Conservation (phyloP, 2,888 invertebrate species). For the Osmoderma eremita region DNA sequence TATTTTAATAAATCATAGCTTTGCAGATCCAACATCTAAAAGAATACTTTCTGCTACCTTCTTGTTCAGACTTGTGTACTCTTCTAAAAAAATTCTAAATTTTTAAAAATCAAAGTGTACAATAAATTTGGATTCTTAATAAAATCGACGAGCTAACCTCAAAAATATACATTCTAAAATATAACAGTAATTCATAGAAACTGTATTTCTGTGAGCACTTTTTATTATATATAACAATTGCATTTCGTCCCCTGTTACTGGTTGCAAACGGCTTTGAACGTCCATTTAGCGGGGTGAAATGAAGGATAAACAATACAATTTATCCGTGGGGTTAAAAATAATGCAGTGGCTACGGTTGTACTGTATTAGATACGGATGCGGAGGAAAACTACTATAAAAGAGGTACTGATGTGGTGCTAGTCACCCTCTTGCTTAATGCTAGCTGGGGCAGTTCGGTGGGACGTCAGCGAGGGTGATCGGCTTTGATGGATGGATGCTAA, state of each 20-base stretch:
- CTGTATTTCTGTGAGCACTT: slow-evolving; percentile 1
- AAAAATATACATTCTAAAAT: background rate
- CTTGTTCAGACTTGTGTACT: too few relatives aligned
- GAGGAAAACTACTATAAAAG: slow-evolving; percentile 33
- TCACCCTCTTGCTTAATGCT: slow-evolving; percentile 49
- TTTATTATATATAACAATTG: slow-evolving; percentile 23
- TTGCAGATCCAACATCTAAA: too few relatives aligned
- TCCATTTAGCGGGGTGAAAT: slow-evolving; percentile 53
- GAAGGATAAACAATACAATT: slow-evolving; percentile 53
- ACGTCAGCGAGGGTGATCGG: slow-evolving; percentile 49
- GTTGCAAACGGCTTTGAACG: slow-evolving; percentile 38
- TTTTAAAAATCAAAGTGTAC: too few relatives aligned
- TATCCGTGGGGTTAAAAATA: slow-evolving; percentile 54
- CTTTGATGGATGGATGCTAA: slow-evolving; percentile 55
- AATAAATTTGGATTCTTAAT: too few relatives aligned
- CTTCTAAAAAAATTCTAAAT: too few relatives aligned
- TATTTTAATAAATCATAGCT: too few relatives aligned
- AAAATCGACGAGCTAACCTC: too few relatives aligned
- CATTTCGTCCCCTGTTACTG: slow-evolving; percentile 26
- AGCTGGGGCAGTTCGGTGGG: slow-evolving; percentile 43
- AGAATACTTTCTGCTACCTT: too few relatives aligned
- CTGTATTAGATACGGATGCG: slow-evolving; percentile 53
- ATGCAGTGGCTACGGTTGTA: slow-evolving; percentile 55
- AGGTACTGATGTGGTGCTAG: slow-evolving; percentile 32
- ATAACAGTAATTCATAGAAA: background rate